phyloP scores from a whole-genome alignment of 1,140 invertebrate genomes.

The Brachionus manjavacas region DNA sequence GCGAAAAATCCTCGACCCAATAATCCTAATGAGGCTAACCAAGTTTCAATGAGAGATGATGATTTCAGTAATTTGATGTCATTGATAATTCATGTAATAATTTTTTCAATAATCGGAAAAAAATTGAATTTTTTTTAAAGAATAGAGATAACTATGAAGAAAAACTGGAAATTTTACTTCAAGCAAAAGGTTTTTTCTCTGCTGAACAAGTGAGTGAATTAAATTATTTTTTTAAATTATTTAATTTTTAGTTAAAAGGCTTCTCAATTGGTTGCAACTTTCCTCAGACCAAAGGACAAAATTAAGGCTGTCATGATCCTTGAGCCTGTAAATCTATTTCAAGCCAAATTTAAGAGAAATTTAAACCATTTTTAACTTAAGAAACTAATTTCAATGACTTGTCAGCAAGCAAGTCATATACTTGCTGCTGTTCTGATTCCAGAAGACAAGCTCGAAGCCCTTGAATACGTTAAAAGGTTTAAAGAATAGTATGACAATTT shows the following conservation, averaged over 20 bases:
- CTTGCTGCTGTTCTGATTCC: conserved; percentile 13
- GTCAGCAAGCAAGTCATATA: conserved; percentile 39
- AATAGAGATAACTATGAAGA: conserved; percentile 22
- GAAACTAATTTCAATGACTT: conserved; percentile 40
- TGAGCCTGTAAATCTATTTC: conserved; percentile 26
- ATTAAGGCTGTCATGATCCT: conserved; percentile 39
- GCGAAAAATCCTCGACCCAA: conserved; percentile 12
- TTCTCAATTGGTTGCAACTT: conserved; percentile 5
- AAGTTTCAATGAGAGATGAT: not conserved
- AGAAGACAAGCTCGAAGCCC: conserved; percentile 27
- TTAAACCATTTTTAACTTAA: not conserved
- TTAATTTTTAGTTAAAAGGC: conserved; percentile 2
- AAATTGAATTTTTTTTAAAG: conserved; percentile 15
- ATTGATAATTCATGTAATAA: conserved; percentile 19
- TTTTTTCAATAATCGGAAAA: not conserved
- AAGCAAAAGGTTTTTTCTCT: conserved; percentile 27
- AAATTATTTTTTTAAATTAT: not conserved
- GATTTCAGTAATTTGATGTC: not conserved
- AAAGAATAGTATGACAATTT: not conserved
- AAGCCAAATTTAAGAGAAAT: not conserved
- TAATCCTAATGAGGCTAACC: conserved; percentile 7
- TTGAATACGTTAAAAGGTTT: conserved; percentile 40
- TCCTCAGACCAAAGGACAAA: conserved; percentile 32
- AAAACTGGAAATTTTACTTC: conserved; percentile 23
- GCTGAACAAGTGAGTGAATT: conserved; percentile 19